Conservation (phyloP, 1,140 invertebrate genomes). For the Cyphomyrmex costatus region DNA sequence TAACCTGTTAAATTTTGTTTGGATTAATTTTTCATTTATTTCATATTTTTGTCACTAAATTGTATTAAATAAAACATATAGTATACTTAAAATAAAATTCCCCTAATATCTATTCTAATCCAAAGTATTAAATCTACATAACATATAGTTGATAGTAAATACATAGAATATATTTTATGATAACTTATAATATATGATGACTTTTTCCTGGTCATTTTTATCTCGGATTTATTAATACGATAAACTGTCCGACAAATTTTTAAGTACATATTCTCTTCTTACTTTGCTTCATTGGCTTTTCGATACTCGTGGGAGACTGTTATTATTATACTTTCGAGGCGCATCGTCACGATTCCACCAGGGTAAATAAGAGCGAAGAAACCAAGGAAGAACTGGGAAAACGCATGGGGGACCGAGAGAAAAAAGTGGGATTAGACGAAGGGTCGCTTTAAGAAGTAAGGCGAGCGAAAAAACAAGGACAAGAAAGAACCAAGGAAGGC, state of each 20-base stretch:
- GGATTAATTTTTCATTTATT: no score
- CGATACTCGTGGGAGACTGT: constrained; percentile 19
- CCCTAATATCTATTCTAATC: not conserved
- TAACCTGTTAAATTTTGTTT: no score
- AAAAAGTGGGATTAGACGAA: constrained; percentile 41
- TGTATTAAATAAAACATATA: no score
- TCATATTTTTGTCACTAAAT: no score
- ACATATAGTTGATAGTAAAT: not conserved
- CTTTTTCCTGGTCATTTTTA: not conserved
- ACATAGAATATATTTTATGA: not conserved
- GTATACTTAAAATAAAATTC: no score
- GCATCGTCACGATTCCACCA: constrained; percentile 30
- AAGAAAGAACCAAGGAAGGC: not conserved
- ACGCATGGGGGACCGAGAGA: not conserved
- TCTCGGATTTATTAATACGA: constrained; percentile 22
- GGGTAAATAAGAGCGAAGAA: constrained; percentile 53
- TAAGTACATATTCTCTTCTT: constrained; percentile 5
- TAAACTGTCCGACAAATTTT: constrained; percentile 52
- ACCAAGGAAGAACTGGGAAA: not conserved
- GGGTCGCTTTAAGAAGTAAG: constrained; percentile 28
- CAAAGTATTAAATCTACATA: not conserved
- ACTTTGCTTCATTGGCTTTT: constrained; percentile 51
- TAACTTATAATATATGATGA: no score
- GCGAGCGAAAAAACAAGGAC: constrained; percentile 14
- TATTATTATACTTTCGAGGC: constrained; percentile 50